These are phyloP conservation scores for Amphibalanus amphitrite DNA, from an alignment of 1,140 invertebrate species.

Conservation along the genomic window DNA sequence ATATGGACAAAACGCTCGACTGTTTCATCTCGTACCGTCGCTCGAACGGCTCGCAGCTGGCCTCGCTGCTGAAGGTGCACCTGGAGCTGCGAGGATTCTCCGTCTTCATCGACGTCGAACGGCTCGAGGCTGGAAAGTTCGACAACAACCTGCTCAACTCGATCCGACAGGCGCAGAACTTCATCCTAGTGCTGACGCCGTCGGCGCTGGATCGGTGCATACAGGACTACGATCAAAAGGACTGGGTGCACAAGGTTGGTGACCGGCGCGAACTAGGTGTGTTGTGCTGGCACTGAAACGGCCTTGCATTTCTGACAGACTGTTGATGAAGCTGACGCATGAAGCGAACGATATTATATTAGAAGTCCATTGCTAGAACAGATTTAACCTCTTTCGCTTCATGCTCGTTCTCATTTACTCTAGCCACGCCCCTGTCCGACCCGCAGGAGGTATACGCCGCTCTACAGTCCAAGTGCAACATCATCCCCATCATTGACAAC, in stretches of 20 bases:
- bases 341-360: too few species aligned
- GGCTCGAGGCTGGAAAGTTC: conserved; percentile 93
- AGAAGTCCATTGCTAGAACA: too few species aligned
- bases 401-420: too few species aligned
- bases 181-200: conserved; percentile 87
- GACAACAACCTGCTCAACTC: conserved; percentile 94
- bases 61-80: conserved; percentile 68
- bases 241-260: conserved; percentile 90
- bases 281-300: too few species aligned
- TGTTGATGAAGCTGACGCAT: too few species aligned
- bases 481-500: conserved; percentile 96
- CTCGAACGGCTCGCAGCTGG: conserved; percentile 94
- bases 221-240: conserved; percentile 62
- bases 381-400: too few species aligned
- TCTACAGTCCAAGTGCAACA: conserved; percentile 87
- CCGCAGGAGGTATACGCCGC: conserved; percentile 88
- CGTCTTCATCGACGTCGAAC: conserved; percentile 89
- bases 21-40: conserved; percentile 96
- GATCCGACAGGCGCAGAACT: conserved; percentile 90
- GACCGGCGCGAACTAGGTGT: background rate
- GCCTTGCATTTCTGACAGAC: too few species aligned
- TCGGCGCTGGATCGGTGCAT: conserved; percentile 86
- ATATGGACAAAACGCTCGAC: conserved; percentile 72
- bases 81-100: conserved; percentile 83
- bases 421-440: background rate